These are phyloP conservation scores for Tamandua tetradactyla DNA, from an alignment of 2,797 vertebrate genomes.

Conservation along the genomic window DNA sequence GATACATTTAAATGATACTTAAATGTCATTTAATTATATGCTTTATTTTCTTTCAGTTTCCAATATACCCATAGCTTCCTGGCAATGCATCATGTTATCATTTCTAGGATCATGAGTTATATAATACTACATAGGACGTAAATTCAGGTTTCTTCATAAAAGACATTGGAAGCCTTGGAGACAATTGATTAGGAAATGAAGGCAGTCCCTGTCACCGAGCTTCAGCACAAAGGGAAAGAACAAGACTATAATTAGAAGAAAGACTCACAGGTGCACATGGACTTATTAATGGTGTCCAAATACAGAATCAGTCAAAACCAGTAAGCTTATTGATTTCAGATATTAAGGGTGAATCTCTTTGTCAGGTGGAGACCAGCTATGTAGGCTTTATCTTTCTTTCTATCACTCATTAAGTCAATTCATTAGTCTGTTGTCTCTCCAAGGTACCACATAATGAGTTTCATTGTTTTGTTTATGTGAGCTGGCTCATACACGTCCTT, in stretches of 20 bases:
- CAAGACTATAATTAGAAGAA: neutral
- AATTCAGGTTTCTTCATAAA: neutral
- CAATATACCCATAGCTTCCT: neutral
- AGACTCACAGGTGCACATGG: neutral
- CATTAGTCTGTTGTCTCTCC: constrained; percentile 39
- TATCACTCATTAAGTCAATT: neutral
- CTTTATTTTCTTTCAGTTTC: neutral
- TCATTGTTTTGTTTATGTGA: constrained; percentile 45
- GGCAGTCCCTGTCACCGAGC: neutral
- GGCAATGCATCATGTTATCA: neutral
- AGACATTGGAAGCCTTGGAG: neutral
- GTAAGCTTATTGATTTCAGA: constrained; percentile 35
- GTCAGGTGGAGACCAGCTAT: neutral
- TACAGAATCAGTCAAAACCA: neutral
- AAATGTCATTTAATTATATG: neutral
- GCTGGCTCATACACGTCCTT: constrained; percentile 19
- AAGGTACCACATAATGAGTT: constrained; percentile 7
- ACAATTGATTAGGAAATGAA: neutral
- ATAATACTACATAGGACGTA: neutral
- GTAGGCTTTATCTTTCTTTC: neutral
- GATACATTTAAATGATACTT: too few relatives aligned
- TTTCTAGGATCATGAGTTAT: neutral
- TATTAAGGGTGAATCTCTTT: neutral
- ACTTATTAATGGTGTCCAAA: neutral
- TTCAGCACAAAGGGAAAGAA: neutral